Evolutionary conservation across 1,140 invertebrate genomes (phyloP).

Genomic region (Drosophila pruinosa): DNA sequence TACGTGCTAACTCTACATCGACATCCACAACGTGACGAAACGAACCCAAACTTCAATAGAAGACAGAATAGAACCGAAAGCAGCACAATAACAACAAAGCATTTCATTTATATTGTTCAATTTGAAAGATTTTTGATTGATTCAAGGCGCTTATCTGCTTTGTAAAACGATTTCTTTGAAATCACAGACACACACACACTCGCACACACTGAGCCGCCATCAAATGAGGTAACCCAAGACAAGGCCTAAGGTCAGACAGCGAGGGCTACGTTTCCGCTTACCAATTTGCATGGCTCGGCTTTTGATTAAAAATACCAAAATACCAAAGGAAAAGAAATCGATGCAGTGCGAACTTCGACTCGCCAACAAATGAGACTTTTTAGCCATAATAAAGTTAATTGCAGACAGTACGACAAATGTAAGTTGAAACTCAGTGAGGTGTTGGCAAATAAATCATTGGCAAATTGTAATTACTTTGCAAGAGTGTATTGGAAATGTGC

Average conservation of each 20-base stretch:
- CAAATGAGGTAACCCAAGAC: constrained; percentile 56
- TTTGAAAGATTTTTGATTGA: constrained; percentile 75
- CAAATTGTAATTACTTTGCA: neutral
- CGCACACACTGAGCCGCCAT: constrained; percentile 11
- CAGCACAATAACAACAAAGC: constrained; percentile 32
- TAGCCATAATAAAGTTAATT: constrained; percentile 13
- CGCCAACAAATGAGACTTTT: constrained; percentile 9
- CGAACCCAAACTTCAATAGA: constrained; percentile 44
- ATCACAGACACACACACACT: constrained; percentile 11
- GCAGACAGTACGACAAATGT: neutral
- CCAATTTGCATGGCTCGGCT: constrained; percentile 41
- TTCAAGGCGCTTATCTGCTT: constrained; percentile 63
- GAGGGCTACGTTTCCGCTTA: constrained; percentile 13
- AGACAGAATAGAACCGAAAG: constrained; percentile 29
- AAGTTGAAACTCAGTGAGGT: neutral
- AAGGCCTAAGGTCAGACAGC: constrained; percentile 38
- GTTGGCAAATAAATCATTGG: neutral
- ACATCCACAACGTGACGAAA: constrained; percentile 51
- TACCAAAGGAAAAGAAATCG: constrained; percentile 23
- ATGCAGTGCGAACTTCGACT: too few species aligned
- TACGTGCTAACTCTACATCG: constrained; percentile 55
- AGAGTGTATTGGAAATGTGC: neutral
- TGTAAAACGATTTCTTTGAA: constrained; percentile 58
- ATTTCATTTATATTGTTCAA: constrained; percentile 70
- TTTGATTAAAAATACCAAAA: constrained; percentile 27